Percentiles rank a stretch among this genome's conserved stretches.
phyloP scores from a whole-genome alignment of 1,140 invertebrate species.

The Tachypleus tridentatus region DNA sequence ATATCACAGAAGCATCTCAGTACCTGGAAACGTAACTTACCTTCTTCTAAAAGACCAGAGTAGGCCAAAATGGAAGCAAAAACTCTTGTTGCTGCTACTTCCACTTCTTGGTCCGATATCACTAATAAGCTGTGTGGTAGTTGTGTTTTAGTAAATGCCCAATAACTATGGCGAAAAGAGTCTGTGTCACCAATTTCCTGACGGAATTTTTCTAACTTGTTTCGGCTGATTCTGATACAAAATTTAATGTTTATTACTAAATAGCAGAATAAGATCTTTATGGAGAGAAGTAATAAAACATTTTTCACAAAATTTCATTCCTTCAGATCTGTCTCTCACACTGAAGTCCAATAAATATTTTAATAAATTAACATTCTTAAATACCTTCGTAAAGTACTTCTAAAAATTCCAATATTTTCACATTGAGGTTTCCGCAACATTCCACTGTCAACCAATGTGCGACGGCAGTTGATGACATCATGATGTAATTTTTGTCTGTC shows the following conservation, averaged over 20 bases:
- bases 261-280: neutral
- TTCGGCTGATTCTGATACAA: constrained; percentile 58
- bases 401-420: constrained; percentile 59
- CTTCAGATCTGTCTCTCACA: neutral
- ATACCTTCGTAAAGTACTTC: constrained; percentile 67
- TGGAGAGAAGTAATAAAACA: neutral
- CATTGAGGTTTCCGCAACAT: constrained; percentile 68
- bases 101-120: constrained; percentile 65
- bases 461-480: constrained; percentile 49
- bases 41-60: constrained; percentile 53
- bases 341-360: neutral
- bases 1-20: too few relatives aligned
- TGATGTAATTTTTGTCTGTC: constrained; percentile 67
- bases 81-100: constrained; percentile 62
- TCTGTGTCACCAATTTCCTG: constrained; percentile 35
- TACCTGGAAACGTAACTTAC: neutral
- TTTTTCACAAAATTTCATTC: neutral
- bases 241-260: constrained; percentile 2
- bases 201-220: constrained; percentile 60
- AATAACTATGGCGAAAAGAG: constrained; percentile 70
- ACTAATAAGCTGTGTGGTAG: constrained; percentile 68
- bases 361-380: neutral
- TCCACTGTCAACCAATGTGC: constrained; percentile 68
- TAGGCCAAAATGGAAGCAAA: constrained; percentile 52
- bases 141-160: constrained; percentile 72